Base-by-base conservation (phyloP, 1,140 invertebrate genomes). In the Littorina saxatilis region DNA sequence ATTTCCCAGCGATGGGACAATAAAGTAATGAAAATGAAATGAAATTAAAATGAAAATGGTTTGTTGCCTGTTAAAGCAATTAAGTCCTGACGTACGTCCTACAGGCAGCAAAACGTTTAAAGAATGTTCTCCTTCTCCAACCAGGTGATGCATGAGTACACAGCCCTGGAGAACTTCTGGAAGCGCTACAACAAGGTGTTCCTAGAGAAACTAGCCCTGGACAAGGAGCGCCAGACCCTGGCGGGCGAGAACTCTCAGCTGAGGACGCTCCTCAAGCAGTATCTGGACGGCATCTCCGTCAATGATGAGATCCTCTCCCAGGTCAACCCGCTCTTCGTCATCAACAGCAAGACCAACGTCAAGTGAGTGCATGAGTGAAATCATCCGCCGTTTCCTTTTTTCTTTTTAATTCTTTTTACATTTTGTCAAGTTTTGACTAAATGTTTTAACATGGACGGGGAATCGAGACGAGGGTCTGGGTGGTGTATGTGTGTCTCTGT, bases 261-360 rank as follows among this genome's bases (percentile, higher is more conserved):
- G 50, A 80, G 91, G 37, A 88, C 87, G 9, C 84, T 93, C 13
- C 87, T 93, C 20, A 92, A 93, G 80, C 91, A 93, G 82, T 93
- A 93, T 72, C 83, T 93, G 23, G 92, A 93, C 79, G 92, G 92
- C 17, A 92, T 93, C 39, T 92, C 92, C 40, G 92, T 93, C 63
- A 93, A 91, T 80, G 91, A 92, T 83, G 91, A 92, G 70, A 90
- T 93, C 40, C 84, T 93, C 27, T 90, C 86, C 52, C 89, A 92
- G 79, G 87, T 90, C 55, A 93, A 92, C 86, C 91, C 92, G 39
- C 85, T 93, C 2, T 91, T 93, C 74, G 89, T 93, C 39, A 86
- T 92, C 82, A 92, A 93, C 84, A 90, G 90, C 74, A 89, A 90
- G 78, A 91, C 87, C 52, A 91, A 91, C 78, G 88, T 91, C 84